Conservation (phyloP, 2,113 vertebrate species). For the Sus scrofa region T2T-Sscrofa CM000827.6:97266001-97266500, state of each 20-base stretch:
- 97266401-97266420: constrained; percentile 5
- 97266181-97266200: background rate
- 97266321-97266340: background rate
- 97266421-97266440: constrained; percentile 34
- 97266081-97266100: background rate
- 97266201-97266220: background rate
- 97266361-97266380: background rate
- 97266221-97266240: background rate
- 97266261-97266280: background rate
- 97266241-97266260: background rate
- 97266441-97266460: background rate
- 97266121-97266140: constrained; percentile 55
- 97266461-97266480: background rate
- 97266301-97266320: background rate
- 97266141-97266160: background rate
- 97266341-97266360: background rate
- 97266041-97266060: background rate
- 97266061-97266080: background rate
- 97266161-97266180: background rate
- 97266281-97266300: constrained; percentile 9
- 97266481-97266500: background rate
- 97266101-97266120: background rate
- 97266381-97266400: constrained; percentile 7
- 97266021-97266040: background rate
- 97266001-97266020: background rate